Percentiles rank a stretch among this genome's conserved stretches.
Evolutionary conservation across 1,140 invertebrate species (phyloP).

Genomic region (Drosophila equinoxialis): DNA sequence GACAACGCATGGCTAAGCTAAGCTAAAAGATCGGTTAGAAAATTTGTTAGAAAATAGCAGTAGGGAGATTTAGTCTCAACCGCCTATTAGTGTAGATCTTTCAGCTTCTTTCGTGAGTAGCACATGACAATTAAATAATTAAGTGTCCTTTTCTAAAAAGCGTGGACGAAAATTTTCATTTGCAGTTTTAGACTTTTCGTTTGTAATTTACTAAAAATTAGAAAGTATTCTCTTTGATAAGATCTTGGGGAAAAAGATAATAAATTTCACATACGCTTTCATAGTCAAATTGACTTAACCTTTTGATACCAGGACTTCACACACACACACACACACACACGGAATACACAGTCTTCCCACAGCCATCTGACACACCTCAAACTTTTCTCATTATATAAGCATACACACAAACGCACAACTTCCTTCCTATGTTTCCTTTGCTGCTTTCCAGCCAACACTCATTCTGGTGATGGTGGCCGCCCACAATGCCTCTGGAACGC

Average conservation of each 20-base stretch:
- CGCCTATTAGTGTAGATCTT: too few species aligned
- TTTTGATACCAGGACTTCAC: slow-evolving; percentile 33
- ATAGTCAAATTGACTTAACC: slow-evolving; percentile 19
- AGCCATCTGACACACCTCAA: slow-evolving; percentile 34
- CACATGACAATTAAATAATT: too few species aligned
- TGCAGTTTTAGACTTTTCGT: background rate
- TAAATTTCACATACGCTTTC: slow-evolving; percentile 10
- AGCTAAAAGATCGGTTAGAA: too few species aligned
- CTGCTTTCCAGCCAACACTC: too few species aligned
- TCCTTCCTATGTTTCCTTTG: slow-evolving; percentile 18
- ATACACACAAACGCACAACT: slow-evolving; percentile 40
- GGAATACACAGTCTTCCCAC: background rate
- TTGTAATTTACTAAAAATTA: slow-evolving; percentile 8
- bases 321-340: slow-evolving; percentile 1
- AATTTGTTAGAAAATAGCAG: too few species aligned
- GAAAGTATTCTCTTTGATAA: slow-evolving; percentile 12
- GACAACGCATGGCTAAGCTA: too few species aligned
- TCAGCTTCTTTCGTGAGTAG: too few species aligned
- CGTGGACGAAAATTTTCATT: too few species aligned
- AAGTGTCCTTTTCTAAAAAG: too few species aligned
- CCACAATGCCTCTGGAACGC: slow-evolving; percentile 44
- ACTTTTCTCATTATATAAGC: slow-evolving; percentile 72
- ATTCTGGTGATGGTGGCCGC: slow-evolving; percentile 3
- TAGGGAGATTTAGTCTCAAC: too few species aligned
- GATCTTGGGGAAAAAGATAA: slow-evolving; percentile 12